Conservation (phyloP, 2,113 vertebrate species). For the Empidonax alnorum region DNA sequence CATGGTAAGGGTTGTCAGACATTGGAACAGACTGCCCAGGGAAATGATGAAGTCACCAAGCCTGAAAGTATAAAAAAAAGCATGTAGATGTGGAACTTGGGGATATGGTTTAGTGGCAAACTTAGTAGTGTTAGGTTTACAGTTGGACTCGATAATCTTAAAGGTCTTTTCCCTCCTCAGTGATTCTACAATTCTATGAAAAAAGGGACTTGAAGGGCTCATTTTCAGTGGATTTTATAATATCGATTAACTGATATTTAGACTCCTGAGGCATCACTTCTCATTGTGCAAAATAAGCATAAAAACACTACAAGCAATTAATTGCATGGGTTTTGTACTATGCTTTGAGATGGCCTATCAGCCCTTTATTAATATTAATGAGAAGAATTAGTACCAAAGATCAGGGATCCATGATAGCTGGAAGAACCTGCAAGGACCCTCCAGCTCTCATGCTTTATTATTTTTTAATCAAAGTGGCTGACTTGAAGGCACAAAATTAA, state of each 20-base stretch:
- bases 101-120: background rate
- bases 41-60: background rate
- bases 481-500: slow-evolving; percentile 82
- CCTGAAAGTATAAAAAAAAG: background rate
- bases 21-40: background rate
- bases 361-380: slow-evolving; percentile 82
- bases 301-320: slow-evolving; percentile 79
- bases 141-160: background rate
- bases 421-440: slow-evolving; percentile 76
- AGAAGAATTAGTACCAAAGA: slow-evolving; percentile 77
- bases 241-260: slow-evolving; percentile 78
- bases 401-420: slow-evolving; percentile 72
- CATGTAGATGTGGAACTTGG: fast-evolving
- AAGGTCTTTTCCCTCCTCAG: background rate
- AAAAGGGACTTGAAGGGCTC: slow-evolving; percentile 50
- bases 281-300: slow-evolving; percentile 79
- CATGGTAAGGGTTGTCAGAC: background rate
- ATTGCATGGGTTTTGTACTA: slow-evolving; percentile 68
- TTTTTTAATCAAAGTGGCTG: slow-evolving; percentile 83
- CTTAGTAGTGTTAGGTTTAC: background rate
- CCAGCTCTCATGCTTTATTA: slow-evolving; percentile 80
- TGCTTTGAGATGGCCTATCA: slow-evolving; percentile 72
- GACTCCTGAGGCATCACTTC: slow-evolving; percentile 63
- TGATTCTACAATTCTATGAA: background rate
- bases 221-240: slow-evolving; percentile 66